phyloP scores from a whole-genome alignment of 2,113 vertebrate species.

The Actenoides lindsayi region DNA sequence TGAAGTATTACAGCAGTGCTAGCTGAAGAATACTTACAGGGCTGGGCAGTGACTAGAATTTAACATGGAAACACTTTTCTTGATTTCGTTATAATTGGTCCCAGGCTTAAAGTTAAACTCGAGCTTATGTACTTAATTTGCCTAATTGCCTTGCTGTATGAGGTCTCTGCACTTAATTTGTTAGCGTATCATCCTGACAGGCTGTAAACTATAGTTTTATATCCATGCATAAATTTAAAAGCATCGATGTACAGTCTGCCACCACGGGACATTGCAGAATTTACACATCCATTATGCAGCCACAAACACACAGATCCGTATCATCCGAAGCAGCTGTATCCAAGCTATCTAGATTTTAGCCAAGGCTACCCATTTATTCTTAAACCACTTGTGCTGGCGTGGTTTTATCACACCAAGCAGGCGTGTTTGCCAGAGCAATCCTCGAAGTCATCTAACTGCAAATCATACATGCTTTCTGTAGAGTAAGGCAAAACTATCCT shows the following conservation, averaged over 20 bases:
- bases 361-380: neutral
- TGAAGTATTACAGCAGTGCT: neutral
- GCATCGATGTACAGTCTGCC: conserved; percentile 13
- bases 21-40: neutral
- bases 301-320: conserved; percentile 20
- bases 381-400: neutral
- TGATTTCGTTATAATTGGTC: neutral
- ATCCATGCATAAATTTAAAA: conserved; percentile 5
- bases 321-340: neutral
- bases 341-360: neutral
- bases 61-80: neutral
- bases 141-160: conserved; percentile 22
- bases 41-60: neutral
- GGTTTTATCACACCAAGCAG: neutral
- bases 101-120: conserved; percentile 26
- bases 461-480: neutral
- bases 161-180: neutral
- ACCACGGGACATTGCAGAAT: neutral
- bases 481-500: neutral
- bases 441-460: neutral
- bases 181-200: conserved; percentile 5
- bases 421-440: neutral
- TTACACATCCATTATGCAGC: conserved; percentile 25
- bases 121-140: conserved; percentile 37
- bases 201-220: conserved; percentile 13